Evolutionary conservation across 2,888 invertebrate species (phyloP).

Genomic region (Meandrusa payeni): DNA sequence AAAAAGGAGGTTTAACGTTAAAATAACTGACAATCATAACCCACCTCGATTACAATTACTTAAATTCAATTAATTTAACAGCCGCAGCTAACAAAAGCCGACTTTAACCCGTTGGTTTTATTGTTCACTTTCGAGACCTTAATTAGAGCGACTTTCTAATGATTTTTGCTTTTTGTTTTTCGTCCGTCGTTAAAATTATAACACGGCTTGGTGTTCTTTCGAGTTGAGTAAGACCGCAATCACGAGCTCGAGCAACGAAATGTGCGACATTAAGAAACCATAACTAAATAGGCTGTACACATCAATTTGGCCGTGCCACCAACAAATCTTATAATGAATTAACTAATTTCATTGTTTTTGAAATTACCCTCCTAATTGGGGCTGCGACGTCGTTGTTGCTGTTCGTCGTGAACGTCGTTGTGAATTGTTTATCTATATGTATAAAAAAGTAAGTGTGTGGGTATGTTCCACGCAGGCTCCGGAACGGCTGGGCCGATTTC

Average conservation of each 20-base stretch:
- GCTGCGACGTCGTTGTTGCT: no score
- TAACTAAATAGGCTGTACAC: constrained; percentile 13
- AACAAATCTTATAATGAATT: neutral
- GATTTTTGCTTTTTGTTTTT: no score
- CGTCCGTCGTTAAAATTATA: constrained; percentile 23
- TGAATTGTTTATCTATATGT: no score
- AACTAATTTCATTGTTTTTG: no score
- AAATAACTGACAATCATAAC: constrained; percentile 6
- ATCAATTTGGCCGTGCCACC: constrained; percentile 5
- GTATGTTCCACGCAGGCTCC: no score
- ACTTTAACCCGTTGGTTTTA: constrained; percentile 28
- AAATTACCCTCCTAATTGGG: no score
- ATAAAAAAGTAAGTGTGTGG: no score
- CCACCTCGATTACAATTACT: constrained; percentile 9
- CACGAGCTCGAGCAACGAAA: constrained; percentile 1
- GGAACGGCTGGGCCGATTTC: no score
- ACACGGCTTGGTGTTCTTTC: constrained; percentile 4
- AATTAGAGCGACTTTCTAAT: constrained; percentile 31
- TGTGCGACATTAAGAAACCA: constrained; percentile 18
- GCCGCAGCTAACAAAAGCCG: constrained; percentile 25
- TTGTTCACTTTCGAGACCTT: constrained; percentile 30
- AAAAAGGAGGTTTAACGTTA: no score
- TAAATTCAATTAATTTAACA: constrained; percentile 21
- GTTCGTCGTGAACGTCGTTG: no score
- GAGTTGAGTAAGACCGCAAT: constrained; percentile 13